Base-by-base conservation (phyloP, 2,888 invertebrate genomes). In the Tillus elongatus region DNA sequence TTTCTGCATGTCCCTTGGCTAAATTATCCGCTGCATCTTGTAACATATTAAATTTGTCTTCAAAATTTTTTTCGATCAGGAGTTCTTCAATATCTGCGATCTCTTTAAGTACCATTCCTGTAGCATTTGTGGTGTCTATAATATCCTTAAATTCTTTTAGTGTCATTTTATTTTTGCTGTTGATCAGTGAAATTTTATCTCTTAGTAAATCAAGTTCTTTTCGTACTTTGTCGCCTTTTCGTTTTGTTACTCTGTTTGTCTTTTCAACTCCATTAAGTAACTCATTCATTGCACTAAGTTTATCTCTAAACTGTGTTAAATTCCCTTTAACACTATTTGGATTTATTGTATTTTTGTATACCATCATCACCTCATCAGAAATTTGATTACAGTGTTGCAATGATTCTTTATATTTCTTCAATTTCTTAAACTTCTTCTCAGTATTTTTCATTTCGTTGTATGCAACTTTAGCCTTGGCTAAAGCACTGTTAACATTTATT, bases 401-500 rank as follows among this genome's bases (percentile, higher is more conserved):
- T 9, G 67, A 49, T 32, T 65, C 52, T 0, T 61, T 40, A 37
- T 63, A 53, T 9, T 54, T 37, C 15, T 51, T 36, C 6, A 35
- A 13, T 3, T 42, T 35, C 31, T 50, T 38, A 29, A 39, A 37
- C 27, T 37, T 15, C 53, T 55, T 43, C 3, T 50, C 43, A 28
- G 47, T 49, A 14, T 45, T 46, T 30, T 68, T 63, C 30, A 77
- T 67, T 15, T 70, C 58, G 13, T 68, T 64, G 13, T 73, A 58
- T 37, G 71, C 63, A 43, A 57, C 62, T 8, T 58, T 61, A 1
- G 72, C 74, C 49, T 71, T 67, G 33, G 69, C 64, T 3, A 75
- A 47, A 0, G 72, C 72, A 9, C 67, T 68, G 15, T 72, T 68
- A 2, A 73, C 53, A 41, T 70, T 71, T n/a, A 75, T 51, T 41